Conservation (phyloP, 2,797 vertebrate genomes). For the Scleropages formosus region DNA sequence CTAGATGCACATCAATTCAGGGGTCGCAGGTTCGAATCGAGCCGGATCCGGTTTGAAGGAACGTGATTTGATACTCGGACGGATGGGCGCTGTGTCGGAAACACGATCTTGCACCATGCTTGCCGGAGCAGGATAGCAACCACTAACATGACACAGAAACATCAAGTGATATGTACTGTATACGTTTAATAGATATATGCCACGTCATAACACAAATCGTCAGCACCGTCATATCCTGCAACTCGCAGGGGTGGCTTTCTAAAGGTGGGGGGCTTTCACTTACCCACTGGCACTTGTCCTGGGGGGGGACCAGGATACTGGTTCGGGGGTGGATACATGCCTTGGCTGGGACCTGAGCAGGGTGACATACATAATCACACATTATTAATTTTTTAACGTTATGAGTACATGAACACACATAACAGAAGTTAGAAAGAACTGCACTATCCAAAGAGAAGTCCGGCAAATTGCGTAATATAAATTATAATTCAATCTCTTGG, state of each 20-base stretch:
- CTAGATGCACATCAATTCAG: too few species aligned
- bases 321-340: slow-evolving; percentile 25
- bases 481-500: too few species aligned
- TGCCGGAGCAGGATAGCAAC: too few species aligned
- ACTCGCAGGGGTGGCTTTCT: not conserved
- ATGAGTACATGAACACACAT: not conserved
- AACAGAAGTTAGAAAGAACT: not conserved
- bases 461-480: too few species aligned
- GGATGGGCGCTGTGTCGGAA: too few species aligned
- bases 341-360: slow-evolving; percentile 31
- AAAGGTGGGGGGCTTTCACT: not conserved
- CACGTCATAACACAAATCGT: not conserved
- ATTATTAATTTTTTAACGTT: not conserved
- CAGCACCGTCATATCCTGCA: not conserved
- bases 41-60: too few species aligned
- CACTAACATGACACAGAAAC: too few species aligned
- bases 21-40: too few species aligned
- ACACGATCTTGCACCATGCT: too few species aligned
- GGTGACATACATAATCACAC: not conserved
- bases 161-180: too few species aligned
- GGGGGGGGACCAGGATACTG: not conserved
- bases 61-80: too few species aligned
- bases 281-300: not conserved
- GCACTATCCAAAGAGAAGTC: not conserved
- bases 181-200: too few species aligned